phyloP scores from a whole-genome alignment of 2,113 vertebrate species.

The cattle (Bos taurus) region DNA sequence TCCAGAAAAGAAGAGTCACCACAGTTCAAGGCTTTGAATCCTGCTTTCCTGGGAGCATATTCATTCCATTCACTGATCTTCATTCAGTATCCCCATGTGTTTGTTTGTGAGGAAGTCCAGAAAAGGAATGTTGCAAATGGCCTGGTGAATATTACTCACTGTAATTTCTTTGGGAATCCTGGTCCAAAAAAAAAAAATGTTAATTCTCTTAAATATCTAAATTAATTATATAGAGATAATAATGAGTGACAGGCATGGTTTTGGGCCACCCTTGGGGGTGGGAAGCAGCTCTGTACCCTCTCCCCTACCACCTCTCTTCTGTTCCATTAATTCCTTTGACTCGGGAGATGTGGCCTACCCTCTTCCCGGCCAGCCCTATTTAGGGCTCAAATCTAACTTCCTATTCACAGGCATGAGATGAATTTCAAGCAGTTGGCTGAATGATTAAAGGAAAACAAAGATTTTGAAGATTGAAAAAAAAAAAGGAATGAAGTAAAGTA shows the following conservation, averaged over 20 bases:
- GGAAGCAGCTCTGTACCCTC: too few species aligned
- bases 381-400: neutral
- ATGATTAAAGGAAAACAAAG: neutral
- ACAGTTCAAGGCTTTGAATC: slow-evolving; percentile 20
- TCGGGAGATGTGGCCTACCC: neutral
- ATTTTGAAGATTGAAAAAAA: neutral
- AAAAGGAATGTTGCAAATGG: slow-evolving; percentile 91
- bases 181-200: slow-evolving; percentile 69
- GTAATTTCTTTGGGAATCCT: slow-evolving; percentile 95
- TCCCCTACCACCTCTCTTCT: neutral
- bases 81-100: slow-evolving; percentile 90
- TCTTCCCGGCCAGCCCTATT: neutral
- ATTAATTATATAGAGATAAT: neutral
- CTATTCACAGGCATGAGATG: neutral
- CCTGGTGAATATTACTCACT: slow-evolving; percentile 95
- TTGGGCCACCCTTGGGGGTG: neutral
- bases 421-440: neutral
- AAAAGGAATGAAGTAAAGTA: neutral
- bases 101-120: slow-evolving; percentile 98
- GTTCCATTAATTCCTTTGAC: neutral
- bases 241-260: neutral
- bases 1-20: slow-evolving; percentile 59
- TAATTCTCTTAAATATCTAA: neutral
- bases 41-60: slow-evolving; percentile 50
- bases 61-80: slow-evolving; percentile 77